These are phyloP conservation scores for Salticus scenicus DNA, from an alignment of 2,888 invertebrate species.

Conservation along the genomic window DNA sequence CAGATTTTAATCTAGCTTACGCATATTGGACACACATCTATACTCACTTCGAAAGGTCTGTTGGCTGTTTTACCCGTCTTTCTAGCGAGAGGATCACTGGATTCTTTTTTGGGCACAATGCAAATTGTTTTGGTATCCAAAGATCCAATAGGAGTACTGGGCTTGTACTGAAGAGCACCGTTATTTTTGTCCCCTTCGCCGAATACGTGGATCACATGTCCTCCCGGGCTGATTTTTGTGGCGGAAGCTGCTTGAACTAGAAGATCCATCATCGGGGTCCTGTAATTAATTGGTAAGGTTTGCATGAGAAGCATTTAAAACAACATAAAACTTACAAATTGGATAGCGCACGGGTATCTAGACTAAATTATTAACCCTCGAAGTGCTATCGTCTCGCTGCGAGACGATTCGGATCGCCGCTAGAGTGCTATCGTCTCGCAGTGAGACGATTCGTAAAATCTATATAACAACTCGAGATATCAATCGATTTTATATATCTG, in stretches of 20 bases:
- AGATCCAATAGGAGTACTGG: slow-evolving; percentile 84
- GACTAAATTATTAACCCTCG: no score
- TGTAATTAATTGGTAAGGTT: slow-evolving; percentile 75
- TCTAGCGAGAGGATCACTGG: slow-evolving; percentile 69
- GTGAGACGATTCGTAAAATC: no score
- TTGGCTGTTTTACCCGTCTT: slow-evolving; percentile 74
- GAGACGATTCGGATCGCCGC: no score
- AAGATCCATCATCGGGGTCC: slow-evolving; percentile 87
- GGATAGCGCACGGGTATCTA: no score
- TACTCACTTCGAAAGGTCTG: slow-evolving; percentile 80
- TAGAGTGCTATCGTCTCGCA: no score
- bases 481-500: no score
- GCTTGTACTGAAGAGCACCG: slow-evolving; percentile 81
- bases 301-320: no score
- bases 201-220: slow-evolving; percentile 81
- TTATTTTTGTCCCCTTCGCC: slow-evolving; percentile 80
- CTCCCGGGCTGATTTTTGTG: slow-evolving; percentile 80
- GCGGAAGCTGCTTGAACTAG: slow-evolving; percentile 83
- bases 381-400: no score
- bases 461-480: no score
- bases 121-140: slow-evolving; percentile 78
- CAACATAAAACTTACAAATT: no score
- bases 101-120: slow-evolving; percentile 77
- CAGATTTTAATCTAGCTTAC: no score
- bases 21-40: no score